Evolutionary conservation across 1,140 invertebrate genomes (phyloP).

Genomic region (Halesus radiatus): DNA sequence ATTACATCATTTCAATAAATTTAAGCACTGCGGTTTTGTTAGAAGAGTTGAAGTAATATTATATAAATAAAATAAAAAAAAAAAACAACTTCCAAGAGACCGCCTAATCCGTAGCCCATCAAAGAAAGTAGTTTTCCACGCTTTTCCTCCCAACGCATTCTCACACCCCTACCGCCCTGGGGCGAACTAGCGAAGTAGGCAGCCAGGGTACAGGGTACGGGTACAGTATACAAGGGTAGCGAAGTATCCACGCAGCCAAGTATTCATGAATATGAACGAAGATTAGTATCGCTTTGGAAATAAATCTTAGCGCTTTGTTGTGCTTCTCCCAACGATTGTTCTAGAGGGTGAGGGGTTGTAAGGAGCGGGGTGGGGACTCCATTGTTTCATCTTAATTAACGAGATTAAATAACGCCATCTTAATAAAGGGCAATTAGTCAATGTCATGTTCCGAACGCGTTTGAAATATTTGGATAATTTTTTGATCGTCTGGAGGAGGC

Average conservation of each 20-base stretch:
- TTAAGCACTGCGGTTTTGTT: too few species aligned
- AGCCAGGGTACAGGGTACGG: too few species aligned
- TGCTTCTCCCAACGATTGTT: constrained; percentile 51
- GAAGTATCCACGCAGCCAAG: constrained; percentile 25
- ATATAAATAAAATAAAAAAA: too few species aligned
- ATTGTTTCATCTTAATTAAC: constrained; percentile 59
- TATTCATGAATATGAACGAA: constrained; percentile 58
- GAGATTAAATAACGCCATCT: constrained; percentile 56
- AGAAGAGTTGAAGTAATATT: too few species aligned
- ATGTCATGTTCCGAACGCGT: constrained; percentile 49
- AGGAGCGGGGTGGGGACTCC: constrained; percentile 35
- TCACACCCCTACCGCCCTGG: not conserved
- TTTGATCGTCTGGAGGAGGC: constrained; percentile 17
- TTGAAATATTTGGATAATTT: constrained; percentile 35
- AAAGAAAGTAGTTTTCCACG: too few species aligned
- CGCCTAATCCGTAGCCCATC: too few species aligned
- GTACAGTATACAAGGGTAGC: too few species aligned
- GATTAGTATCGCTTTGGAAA: constrained; percentile 57
- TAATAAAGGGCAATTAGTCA: constrained; percentile 58
- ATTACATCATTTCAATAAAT: too few species aligned
- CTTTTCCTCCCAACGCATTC: not conserved
- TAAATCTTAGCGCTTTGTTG: constrained; percentile 58
- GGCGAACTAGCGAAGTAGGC: too few species aligned
- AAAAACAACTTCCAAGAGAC: too few species aligned
- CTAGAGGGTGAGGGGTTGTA: not conserved